Base-by-base conservation (phyloP, 2,888 invertebrate species). In the Sipha maydis region DNA sequence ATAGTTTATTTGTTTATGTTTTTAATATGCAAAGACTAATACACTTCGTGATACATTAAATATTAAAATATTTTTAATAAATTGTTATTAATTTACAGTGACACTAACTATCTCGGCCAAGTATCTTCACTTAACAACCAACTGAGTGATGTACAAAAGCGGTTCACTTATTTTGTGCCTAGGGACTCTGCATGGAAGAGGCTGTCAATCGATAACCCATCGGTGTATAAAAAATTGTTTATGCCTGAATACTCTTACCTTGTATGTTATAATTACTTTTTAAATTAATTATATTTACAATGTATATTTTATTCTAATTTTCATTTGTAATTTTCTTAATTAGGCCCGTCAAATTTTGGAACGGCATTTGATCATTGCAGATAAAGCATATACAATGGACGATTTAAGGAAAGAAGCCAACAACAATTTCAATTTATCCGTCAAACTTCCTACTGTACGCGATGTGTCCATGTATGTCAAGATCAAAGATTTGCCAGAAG, bases 131-230 rank as follows among this genome's bases (percentile, higher is more conserved):
- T 97, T 92, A 97, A 97, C 92, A 93, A 94, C 28, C 95, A 95
- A 91, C 93, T 98, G 89, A 95, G 95, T 91, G 95, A 96, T 90
- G 94, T 95, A 90, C 94, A 94, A 89, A 95, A 95, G 90, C 95
- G 96, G 88, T 98, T 95, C 92, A 98, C 98, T 1, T 97, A 96
- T 92, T 98, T 98, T 91, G 97, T 97, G 19, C 98, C 98, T 0
- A 94, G 96, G 67, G 96, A 99, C 91, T 95, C 95, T 91, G 98
- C 97, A 85, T 98, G 98, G 98, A 93, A 94, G 83, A 94, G 95
- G 91, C 95, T 96, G 90, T 94, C 95, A 92, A 93, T 94, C 88
- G 94, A 94, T 90, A 95, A 95, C 91, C 97, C 97, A 11, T 96
- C 97, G 8, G 95, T 96, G 25, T 95, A 95, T 92, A 96, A 96